phyloP scores from a whole-genome alignment of 53 echinoderm and acorn worm species.

The Paelopatides confundens region DNA sequence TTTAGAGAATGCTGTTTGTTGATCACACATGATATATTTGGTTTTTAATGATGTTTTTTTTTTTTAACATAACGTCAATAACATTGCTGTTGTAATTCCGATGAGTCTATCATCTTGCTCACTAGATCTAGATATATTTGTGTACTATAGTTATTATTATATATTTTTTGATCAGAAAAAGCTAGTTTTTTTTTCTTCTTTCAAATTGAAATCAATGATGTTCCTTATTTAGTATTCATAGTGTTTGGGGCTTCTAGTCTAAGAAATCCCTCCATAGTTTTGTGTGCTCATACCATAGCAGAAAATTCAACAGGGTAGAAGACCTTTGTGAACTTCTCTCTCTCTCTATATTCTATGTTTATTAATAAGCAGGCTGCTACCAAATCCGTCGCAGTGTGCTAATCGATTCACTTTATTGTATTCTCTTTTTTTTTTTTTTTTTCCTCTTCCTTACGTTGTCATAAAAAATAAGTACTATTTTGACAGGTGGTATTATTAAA shows the following conservation, averaged over 20 bases:
- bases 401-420: neutral
- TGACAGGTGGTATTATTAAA: neutral
- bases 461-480: neutral
- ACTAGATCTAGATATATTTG: no score
- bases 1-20: no score
- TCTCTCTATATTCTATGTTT: neutral
- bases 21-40: no score
- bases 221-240: neutral
- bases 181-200: no score
- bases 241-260: neutral
- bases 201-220: no score
- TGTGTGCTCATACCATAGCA: neutral
- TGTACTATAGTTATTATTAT: no score
- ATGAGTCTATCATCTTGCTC: no score
- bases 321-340: no score
- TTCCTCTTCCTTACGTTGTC: neutral
- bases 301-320: neutral
- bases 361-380: neutral
- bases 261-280: slow-evolving; percentile 3
- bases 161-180: no score
- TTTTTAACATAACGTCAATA: no score
- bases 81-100: no score
- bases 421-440: neutral
- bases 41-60: no score
- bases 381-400: neutral